Evolutionary conservation across 2,888 invertebrate species (phyloP), one percentile per base, ranked within the genome.

Genomic region (Drosophila pseudotakahashii): DNA sequence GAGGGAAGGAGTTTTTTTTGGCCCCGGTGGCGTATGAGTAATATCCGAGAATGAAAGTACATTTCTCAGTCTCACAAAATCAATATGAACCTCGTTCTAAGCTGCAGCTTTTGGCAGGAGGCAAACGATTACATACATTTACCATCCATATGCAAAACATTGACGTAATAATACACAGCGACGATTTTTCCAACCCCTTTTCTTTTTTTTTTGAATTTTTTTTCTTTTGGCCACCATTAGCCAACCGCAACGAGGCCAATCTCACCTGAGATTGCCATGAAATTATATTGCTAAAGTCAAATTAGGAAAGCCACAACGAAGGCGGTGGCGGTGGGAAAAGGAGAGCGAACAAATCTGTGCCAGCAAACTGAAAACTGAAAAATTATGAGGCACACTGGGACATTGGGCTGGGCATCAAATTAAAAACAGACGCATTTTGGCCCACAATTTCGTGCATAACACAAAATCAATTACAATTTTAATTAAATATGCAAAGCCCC

Each of bases 401-500:
- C 68, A 68, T 61, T 72, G 53, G 41, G 30, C 44, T 50, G 48
- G 51, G 77, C 77, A 87, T 82, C 70, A 82, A 82, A 82, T 82
- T 82, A 88, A 77, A 82, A 82, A 85, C 82, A 82, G 88, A 88
- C 86, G 71, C 68, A 81, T 79, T 59, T 84, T 81, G 87, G 78
- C 78, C 80, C 81, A 79, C 78, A 80, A 82, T 82, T 88, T 53
- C 11, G 72, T 86, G 79, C 83, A 88, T 81, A 87, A 89, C 81
- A 78, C 81, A 81, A 88, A 88, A 88, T 88, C 89, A 88, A 88
- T 88, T 88, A 89, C 88, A 89, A 78, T 79, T 88, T 88, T 89
- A 89, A 89, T 88, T 88, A 88, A 88, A 89, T 86, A 88, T 85
- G 87, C 77, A 88, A 83, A 83, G 81, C 88, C 78, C 66, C 62